phyloP scores from a whole-genome alignment of 2,888 invertebrate species.

The Gymnosoma rotundatum region DNA sequence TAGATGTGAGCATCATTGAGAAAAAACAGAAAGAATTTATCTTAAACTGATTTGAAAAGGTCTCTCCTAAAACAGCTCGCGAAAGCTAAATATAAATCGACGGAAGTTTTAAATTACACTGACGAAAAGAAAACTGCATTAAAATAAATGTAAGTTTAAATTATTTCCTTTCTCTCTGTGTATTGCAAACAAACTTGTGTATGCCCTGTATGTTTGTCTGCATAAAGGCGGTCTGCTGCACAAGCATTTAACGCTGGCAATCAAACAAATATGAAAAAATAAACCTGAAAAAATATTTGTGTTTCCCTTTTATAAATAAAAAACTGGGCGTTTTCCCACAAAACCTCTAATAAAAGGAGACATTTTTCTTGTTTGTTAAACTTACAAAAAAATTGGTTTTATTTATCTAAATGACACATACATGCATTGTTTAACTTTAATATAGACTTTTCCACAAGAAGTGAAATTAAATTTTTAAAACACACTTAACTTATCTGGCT shows the following conservation, averaged over 20 bases:
- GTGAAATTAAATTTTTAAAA: not conserved
- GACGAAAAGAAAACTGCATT: too few relatives aligned
- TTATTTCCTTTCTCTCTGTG: constrained; percentile 7
- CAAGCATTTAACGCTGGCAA: constrained; percentile 6
- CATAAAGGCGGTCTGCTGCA: not conserved
- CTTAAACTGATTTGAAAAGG: too few relatives aligned
- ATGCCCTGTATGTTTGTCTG: not conserved
- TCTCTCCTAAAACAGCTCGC: too few relatives aligned
- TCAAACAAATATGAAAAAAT: constrained; percentile 3
- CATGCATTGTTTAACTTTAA: not conserved
- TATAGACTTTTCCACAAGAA: too few relatives aligned
- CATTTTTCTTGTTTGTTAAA: not conserved
- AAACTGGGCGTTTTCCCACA: constrained; percentile 36
- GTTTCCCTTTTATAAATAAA: constrained; percentile 2
- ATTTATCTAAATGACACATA: not conserved
- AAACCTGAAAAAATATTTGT: constrained; percentile 15
- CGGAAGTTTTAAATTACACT: too few relatives aligned
- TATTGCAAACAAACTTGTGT: not conserved
- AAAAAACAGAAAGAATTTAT: too few relatives aligned
- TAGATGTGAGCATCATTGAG: too few relatives aligned
- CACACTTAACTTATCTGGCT: not conserved
- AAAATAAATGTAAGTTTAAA: not conserved
- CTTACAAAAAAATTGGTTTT: not conserved
- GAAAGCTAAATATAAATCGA: too few relatives aligned
- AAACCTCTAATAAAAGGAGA: not conserved